phyloP scores from a whole-genome alignment of 2,797 vertebrate genomes.

The Rhabdomys pumilio region DNA sequence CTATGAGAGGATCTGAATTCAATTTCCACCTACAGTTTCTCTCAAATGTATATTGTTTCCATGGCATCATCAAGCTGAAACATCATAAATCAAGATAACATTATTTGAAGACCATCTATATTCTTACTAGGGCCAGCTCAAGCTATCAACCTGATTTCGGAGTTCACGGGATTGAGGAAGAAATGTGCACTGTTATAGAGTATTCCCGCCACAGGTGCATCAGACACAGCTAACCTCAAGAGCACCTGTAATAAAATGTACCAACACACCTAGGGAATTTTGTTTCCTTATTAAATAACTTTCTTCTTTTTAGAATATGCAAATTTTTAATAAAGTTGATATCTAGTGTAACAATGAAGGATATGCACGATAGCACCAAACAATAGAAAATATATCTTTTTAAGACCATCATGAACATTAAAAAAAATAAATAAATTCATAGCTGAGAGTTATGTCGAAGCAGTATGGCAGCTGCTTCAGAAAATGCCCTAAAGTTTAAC shows the following conservation, averaged over 20 bases:
- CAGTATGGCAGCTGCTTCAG: not conserved
- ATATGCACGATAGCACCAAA: not conserved
- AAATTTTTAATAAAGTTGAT: not conserved
- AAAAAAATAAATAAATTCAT: not conserved
- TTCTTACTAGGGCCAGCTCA: not conserved
- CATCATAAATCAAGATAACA: not conserved
- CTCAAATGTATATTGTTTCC: not conserved
- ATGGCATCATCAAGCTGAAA: not conserved
- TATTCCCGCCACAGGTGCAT: not conserved
- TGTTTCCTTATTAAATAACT: not conserved
- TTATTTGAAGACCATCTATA: not conserved
- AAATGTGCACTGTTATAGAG: accelerated
- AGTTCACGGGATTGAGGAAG: not conserved
- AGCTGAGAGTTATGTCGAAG: not conserved
- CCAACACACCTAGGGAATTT: not conserved
- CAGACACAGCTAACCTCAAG: not conserved
- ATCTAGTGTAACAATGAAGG: not conserved
- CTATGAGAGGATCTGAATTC: not conserved
- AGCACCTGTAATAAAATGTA: not conserved
- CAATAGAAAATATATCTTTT: not conserved
- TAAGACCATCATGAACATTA: not conserved
- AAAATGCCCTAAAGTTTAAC: not conserved
- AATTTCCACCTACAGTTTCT: not conserved
- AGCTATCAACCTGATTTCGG: not conserved
- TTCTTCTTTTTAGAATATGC: not conserved